phyloP scores from a whole-genome alignment of 2,888 invertebrate species.

The Drosophila hamatofila region DNA sequence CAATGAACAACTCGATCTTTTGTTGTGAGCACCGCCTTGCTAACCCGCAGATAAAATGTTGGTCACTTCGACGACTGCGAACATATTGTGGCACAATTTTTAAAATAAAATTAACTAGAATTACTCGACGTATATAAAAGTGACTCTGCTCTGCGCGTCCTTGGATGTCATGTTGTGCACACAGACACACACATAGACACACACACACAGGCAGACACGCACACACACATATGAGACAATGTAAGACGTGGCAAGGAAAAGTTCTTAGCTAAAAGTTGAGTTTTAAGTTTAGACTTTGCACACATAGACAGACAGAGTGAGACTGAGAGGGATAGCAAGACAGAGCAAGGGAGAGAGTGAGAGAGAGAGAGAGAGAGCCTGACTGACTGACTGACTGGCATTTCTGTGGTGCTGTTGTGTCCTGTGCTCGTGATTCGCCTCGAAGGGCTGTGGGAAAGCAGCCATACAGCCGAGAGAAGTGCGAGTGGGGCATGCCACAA shows the following conservation, averaged over 20 bases:
- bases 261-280: constrained; percentile 32
- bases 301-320: constrained; percentile 10
- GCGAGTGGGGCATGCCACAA: constrained; percentile 65
- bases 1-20: constrained; percentile 9
- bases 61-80: constrained; percentile 40
- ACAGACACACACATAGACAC: not conserved
- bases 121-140: constrained; percentile 31
- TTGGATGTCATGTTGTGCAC: constrained; percentile 37
- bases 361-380: no score
- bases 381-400: constrained; percentile 32
- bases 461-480: constrained; percentile 10
- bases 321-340: not conserved
- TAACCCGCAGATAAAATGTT: constrained; percentile 28
- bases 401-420: constrained; percentile 24
- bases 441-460: constrained; percentile 12
- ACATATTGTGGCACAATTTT: constrained; percentile 69
- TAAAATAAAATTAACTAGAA: constrained; percentile 70
- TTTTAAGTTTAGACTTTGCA: constrained; percentile 48
- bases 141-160: constrained; percentile 40
- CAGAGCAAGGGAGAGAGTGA: not conserved
- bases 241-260: constrained; percentile 32
- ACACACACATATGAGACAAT: constrained; percentile 28
- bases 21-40: constrained; percentile 4
- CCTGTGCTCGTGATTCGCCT: constrained; percentile 21
- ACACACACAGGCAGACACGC: constrained; percentile 11